A percentile compares a stretch with the other conserved stretches of the same genome.
phyloP scores from a whole-genome alignment of 92 coral and sea anemone species.

The Plumapathes pennacea region DNA sequence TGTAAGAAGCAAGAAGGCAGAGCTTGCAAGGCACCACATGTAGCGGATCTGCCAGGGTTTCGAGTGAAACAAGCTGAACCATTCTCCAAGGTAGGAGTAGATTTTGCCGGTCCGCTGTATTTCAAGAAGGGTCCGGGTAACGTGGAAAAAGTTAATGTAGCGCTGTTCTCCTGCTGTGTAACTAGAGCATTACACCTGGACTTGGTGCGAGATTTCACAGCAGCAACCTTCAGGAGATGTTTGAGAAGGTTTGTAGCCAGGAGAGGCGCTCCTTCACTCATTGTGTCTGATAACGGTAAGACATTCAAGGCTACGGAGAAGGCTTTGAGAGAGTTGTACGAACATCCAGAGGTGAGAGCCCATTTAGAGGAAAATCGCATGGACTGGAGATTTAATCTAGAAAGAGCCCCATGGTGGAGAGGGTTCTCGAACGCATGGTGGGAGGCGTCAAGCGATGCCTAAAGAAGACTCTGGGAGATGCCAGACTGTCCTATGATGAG shows the following conservation, averaged over 20 bases:
- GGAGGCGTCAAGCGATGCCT: not conserved
- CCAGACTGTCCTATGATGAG: not conserved
- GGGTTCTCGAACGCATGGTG: not conserved
- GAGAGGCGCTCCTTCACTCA: constrained; percentile 6
- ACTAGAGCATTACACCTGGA: constrained; percentile 37
- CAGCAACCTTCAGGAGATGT: constrained; percentile 17
- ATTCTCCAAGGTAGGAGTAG: constrained; percentile 30
- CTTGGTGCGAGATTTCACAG: constrained; percentile 11
- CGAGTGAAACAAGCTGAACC: constrained; percentile 25
- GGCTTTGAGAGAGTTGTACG: not conserved
- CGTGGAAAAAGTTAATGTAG: constrained; percentile 5
- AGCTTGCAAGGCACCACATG: constrained; percentile 13
- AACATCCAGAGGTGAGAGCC: not conserved
- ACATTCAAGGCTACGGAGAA: not conserved
- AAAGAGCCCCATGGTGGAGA: constrained; percentile 1
- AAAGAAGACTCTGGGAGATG: not conserved
- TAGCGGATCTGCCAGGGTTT: constrained; percentile 26
- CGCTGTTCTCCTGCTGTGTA: constrained; percentile 32
- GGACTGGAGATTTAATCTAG: not conserved
- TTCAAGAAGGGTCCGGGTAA: not conserved
- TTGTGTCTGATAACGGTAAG: constrained; percentile 4
- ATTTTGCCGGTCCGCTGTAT: constrained; percentile 46
- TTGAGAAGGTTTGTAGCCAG: constrained; percentile 29
- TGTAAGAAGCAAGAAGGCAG: constrained; percentile 38
- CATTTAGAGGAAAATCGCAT: not conserved